phyloP scores from a whole-genome alignment of 2,797 vertebrate species.

The Acanthis flammea region DNA sequence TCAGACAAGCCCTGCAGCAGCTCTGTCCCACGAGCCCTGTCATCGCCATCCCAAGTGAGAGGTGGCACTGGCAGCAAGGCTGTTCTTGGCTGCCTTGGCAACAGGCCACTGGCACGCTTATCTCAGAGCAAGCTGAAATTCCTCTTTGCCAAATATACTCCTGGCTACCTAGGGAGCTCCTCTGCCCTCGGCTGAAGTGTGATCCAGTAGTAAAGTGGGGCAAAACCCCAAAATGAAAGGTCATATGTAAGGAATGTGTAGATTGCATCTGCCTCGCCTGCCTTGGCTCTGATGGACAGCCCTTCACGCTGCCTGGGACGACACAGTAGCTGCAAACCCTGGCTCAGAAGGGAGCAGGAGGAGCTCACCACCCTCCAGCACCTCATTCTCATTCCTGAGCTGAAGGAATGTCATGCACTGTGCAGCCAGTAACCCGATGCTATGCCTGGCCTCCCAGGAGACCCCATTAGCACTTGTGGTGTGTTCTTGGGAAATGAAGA shows the following conservation, averaged over 20 bases:
- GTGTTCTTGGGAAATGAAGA: not conserved
- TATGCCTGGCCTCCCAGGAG: not conserved
- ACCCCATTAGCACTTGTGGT: not conserved
- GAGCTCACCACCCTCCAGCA: not conserved
- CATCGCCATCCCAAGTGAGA: not conserved
- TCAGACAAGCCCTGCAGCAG: not conserved
- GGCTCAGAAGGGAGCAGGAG: not conserved
- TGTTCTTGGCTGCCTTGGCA: not conserved
- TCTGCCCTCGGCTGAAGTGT: not conserved
- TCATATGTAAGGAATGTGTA: not conserved
- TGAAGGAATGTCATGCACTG: not conserved
- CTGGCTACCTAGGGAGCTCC: not conserved
- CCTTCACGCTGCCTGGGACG: accelerated
- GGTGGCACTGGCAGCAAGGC: not conserved
- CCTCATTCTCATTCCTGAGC: not conserved
- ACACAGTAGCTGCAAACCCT: not conserved
- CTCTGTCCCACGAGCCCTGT: not conserved
- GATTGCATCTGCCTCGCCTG: not conserved
- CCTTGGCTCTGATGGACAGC: not conserved
- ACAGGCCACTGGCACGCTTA: not conserved
- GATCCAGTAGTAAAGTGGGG: not conserved
- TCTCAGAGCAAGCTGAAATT: not conserved
- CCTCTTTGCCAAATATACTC: not conserved
- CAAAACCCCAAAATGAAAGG: accelerated
- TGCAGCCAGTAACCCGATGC: not conserved